Base-by-base conservation (phyloP, 1,140 invertebrate species). In the Platorchestia sp. region DNA sequence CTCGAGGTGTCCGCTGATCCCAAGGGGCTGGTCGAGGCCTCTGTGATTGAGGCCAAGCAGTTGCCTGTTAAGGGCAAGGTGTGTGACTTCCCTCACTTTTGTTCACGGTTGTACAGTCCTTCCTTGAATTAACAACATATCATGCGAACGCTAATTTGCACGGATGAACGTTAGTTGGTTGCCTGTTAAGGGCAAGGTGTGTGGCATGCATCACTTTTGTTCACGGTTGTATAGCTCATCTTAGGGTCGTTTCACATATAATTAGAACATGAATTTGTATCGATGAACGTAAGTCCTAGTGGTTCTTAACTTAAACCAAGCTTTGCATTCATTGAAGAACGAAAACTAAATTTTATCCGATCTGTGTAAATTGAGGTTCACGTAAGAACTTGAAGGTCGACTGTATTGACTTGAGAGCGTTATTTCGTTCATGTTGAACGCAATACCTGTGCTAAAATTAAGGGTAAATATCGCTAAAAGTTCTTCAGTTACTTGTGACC, bases 11-110 rank as follows among this genome's bases (percentile, higher is more conserved):
- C 95, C 10, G 98, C 98, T 0, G 98, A 99, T 97, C 98, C 98
- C 3, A 98, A 97, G 36, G 99, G 99, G 0, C 97, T 98, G 0
- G 98, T 99, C 0, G 99, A 99, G 97, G 99, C 98, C 0, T 98
- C 98, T 22, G 98, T 99, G 0, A 98, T 99, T 41, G 99, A 99
- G 97, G 98, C 99, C 0, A 98, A 97, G 95, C 97, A 98, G 16
- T 98, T 99, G 97, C 97, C 97, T 40, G 97, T 97, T 42, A 97
- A 98, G 97, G 99, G 98, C 96, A 95, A 96, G 89, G 95, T 95
- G 59, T 75, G 59, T 19, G 27, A 27, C 36, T 75, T 36, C 14
- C 7, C 59, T 75, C n/a, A n/a, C n/a, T 75, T 75, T 75, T 75
- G 10, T 36, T 75, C 59, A 22, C n/a, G n/a, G n/a, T n/a, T n/a